Conservation (phyloP, 2,113 vertebrate genomes). For the Chlorocebus sabaeus region DNA sequence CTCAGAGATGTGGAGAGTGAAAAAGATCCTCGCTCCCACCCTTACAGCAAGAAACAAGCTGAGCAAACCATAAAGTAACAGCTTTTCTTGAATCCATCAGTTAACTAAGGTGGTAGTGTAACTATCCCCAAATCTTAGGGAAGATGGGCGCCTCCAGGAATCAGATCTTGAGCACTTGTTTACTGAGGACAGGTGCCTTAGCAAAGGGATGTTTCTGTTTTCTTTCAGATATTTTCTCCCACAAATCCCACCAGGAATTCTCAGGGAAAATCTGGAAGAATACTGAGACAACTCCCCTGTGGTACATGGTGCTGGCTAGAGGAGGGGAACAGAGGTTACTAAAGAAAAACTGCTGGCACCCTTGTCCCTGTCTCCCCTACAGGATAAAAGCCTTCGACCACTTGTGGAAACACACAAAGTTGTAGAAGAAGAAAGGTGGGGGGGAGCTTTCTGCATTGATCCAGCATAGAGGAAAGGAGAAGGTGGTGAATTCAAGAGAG, state of each 20-base stretch:
- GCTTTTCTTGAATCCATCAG: not conserved
- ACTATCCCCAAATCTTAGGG: not conserved
- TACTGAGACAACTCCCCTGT: not conserved
- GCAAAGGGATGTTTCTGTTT: fast-evolving
- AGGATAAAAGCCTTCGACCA: not conserved
- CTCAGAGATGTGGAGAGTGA: not conserved
- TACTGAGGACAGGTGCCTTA: not conserved
- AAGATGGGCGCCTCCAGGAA: not conserved
- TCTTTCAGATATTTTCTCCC: not conserved
- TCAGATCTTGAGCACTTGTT: not conserved
- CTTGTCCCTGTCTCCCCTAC: not conserved
- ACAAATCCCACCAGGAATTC: not conserved
- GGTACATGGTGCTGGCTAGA: fast-evolving
- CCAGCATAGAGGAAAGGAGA: fast-evolving
- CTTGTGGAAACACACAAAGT: not conserved
- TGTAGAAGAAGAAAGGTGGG: not conserved
- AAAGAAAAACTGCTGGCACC: not conserved
- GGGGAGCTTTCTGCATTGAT: not conserved
- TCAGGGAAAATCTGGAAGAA: not conserved
- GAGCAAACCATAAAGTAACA: not conserved
- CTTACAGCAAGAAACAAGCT: not conserved
- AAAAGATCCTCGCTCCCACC: fast-evolving
- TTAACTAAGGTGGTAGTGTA: not conserved
- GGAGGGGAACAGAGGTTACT: not conserved
- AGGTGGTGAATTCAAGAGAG: not conserved